These are phyloP conservation scores for Periplaneta americana DNA, from an alignment of 1,140 invertebrate genomes.

Conservation along the genomic window DNA sequence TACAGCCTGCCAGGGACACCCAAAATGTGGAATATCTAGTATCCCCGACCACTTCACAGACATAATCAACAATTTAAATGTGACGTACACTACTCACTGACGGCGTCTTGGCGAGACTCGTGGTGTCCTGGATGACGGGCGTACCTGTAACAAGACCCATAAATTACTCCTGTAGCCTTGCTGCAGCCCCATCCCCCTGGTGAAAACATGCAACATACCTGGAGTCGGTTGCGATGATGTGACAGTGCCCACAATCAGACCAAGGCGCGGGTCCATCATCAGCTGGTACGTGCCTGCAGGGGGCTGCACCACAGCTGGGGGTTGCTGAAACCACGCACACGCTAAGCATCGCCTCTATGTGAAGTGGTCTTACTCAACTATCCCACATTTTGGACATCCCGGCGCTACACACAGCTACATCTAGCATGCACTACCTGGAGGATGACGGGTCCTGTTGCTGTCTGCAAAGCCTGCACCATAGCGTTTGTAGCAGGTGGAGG, in stretches of 20 bases:
- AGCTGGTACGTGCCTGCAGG: slow-evolving; percentile 31
- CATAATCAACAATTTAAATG: too few species aligned
- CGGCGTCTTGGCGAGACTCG: slow-evolving; percentile 3
- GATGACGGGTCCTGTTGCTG: slow-evolving; percentile 3
- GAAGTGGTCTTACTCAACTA: too few species aligned
- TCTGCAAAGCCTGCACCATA: neutral
- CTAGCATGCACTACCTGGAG: slow-evolving; percentile 29
- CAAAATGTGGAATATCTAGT: too few species aligned
- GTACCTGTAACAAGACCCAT: neutral
- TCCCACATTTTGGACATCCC: too few species aligned
- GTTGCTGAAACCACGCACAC: neutral
- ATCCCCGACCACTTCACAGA: too few species aligned
- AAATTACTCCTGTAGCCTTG: neutral
- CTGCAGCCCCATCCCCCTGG: neutral
- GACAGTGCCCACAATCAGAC: slow-evolving; percentile 42
- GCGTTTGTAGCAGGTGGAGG: neutral
- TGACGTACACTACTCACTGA: neutral
- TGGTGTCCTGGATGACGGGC: slow-evolving; percentile 12
- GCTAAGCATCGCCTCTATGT: too few species aligned
- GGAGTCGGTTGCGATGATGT: neutral
- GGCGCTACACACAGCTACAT: too few species aligned
- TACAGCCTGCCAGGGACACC: too few species aligned
- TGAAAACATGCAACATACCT: neutral
- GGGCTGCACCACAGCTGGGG: neutral
- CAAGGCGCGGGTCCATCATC: slow-evolving; percentile 46